Base-by-base conservation (phyloP, 2,797 vertebrate genomes). In the Borostomias antarcticus region DNA sequence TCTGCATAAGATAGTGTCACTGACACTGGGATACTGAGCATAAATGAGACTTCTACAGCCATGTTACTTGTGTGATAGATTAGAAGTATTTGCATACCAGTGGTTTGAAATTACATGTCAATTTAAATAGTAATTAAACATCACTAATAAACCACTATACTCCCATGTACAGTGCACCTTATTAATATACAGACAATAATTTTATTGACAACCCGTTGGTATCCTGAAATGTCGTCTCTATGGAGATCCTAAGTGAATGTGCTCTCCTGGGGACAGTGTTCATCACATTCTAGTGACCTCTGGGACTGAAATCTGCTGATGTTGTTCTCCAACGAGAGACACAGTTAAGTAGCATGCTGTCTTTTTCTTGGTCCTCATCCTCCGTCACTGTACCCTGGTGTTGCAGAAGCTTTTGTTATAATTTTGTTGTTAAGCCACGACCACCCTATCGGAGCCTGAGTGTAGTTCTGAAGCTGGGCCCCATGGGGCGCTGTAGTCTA, bases 321-420 rank as follows among this genome's bases (percentile, higher is more conserved):
- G 33, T 47, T 54, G 26, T 17, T 29, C 28, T 54, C 26, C 53
- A 9, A 29, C 26, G 32, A 63, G 60, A 60, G 25, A 66, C 19
- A 15, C 50, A 62, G 37, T 53, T 21, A 52, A 28, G 60, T 62
- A 40, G 21, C 48, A 32, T 62, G 60, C 43, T 21, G 45, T 30
- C 29, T 21, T 32, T 13, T 17, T 45, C 10, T 63, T 60, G 40
- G 30, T 53, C 60, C 35, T 40, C 45, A 30, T 60, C n/a, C 40
- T 66, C 40, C 58, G 15, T 64, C n/a, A 9, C 37, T 53, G 50
- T 26, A 19, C 15, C 28, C 58, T 61, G 48, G 21, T 48, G 68
- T 52, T 58, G 58, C 13, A 23, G 64, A 63, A 62, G 63, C 64
- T 64, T 54, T 35, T 48, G 58, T 61, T n/a, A n/a, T n/a, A n/a